Evolutionary conservation across 2,113 vertebrate species (phyloP).

Genomic region (Gopherus flavomarginatus): DNA sequence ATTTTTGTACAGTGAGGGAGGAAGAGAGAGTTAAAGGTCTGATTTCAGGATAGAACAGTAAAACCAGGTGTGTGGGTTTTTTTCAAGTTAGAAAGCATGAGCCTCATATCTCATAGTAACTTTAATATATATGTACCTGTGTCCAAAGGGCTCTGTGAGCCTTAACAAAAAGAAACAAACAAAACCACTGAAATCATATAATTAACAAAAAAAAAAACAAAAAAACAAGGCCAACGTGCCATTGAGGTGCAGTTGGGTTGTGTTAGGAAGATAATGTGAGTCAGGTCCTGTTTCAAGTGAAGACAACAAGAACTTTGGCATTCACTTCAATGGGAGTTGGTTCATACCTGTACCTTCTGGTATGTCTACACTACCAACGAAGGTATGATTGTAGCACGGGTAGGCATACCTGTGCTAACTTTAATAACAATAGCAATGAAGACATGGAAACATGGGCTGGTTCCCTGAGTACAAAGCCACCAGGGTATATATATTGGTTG

Average conservation of each 20-base stretch:
- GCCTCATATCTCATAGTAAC: neutral
- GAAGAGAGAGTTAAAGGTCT: conserved; percentile 28
- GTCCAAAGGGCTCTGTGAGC: neutral
- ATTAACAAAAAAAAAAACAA: neutral
- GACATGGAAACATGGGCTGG: too few species aligned
- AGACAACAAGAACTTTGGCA: neutral
- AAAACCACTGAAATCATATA: neutral
- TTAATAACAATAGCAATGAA: too few species aligned
- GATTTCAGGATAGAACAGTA: neutral
- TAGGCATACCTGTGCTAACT: too few species aligned
- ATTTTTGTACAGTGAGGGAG: neutral
- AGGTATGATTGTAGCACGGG: too few species aligned
- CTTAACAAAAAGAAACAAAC: neutral
- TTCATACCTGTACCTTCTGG: too few species aligned
- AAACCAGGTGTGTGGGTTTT: too few species aligned
- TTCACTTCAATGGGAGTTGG: neutral
- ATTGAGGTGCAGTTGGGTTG: neutral
- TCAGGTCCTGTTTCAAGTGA: neutral
- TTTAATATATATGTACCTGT: neutral
- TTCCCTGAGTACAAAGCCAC: too few species aligned
- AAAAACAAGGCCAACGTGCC: neutral
- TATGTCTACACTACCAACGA: too few species aligned
- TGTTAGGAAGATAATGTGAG: neutral
- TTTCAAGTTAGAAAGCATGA: conserved; percentile 9
- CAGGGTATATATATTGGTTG: too few species aligned